Evolutionary conservation across 2,888 invertebrate species (phyloP), one percentile per base, ranked within the genome.

Genomic region (Drosophila prostipennis): DNA sequence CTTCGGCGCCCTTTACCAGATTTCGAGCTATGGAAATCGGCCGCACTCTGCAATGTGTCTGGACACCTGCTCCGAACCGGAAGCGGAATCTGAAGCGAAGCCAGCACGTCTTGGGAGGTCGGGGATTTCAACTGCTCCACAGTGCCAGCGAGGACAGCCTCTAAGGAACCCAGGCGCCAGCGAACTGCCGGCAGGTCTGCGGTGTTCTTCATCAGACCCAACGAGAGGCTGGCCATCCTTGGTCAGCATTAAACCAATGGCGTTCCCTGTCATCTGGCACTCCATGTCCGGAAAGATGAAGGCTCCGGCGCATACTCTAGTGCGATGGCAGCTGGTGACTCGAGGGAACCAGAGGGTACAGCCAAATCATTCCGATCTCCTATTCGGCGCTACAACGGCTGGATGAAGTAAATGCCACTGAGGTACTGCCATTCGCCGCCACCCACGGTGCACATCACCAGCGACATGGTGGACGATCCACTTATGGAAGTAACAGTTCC

Each of bases 271-370:
- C 43, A 87, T 90, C 45, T 90, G 87, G 13, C 77, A 72, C 79
- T 94, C 93, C 61, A 95, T 92, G 91, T 96, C 95, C 0, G 96
- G 96, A 76, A 96, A 94, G 58, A 96, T 93, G 89, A 95, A 96
- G 1, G 96, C 95, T 13, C 95, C 95, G n/a, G n/a, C n/a, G n/a
- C n/a, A 89, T 94, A 95, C 43, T 94, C 93, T 5, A n/a, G 95
- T 95, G 76, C 94, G 93, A 74, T 95, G 93, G 65, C 95, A 94
- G 3, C 95, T 95, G 3, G 96, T 95, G 26, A 94, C n/a, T 93
- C 2, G 94, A 94, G 1, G 95, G 94, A 51, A 96, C 92, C 23
- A 96, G 91, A 0, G 96, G 96, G 91, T 96, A 96, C 3, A 95
- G 93, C 95, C 96, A 96, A 29, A 90, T 82, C 75, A 80, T 75